Percentiles rank a stretch among this genome's conserved stretches.
Evolutionary conservation across 1,140 invertebrate genomes (phyloP).

Genomic region (Phocides pigmalion): DNA sequence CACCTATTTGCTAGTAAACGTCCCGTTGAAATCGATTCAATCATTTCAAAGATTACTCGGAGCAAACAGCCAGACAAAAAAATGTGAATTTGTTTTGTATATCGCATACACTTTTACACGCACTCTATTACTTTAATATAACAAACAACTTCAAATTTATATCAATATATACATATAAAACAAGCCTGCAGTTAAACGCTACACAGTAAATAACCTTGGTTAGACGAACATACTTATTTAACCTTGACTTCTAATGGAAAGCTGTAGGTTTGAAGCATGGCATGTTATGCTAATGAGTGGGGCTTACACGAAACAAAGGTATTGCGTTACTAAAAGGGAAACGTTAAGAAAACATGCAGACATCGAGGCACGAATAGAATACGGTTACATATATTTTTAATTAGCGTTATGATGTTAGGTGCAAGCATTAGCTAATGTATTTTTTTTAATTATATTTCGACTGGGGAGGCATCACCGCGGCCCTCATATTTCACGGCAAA

Average conservation of each 20-base stretch:
- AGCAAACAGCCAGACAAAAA: too few species aligned
- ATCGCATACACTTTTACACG: neutral
- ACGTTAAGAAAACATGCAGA: slow-evolving; percentile 6
- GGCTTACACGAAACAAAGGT: slow-evolving; percentile 27
- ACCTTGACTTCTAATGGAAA: slow-evolving; percentile 34
- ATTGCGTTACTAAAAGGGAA: slow-evolving; percentile 27
- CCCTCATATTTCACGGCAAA: too few species aligned
- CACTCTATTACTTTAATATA: too few species aligned
- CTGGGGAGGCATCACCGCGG: too few species aligned
- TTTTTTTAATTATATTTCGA: too few species aligned
- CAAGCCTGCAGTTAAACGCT: neutral
- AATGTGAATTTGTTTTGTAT: too few species aligned
- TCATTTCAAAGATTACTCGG: too few species aligned
- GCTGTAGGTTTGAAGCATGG: slow-evolving; percentile 26
- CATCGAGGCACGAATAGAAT: neutral
- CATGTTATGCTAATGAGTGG: slow-evolving; percentile 30
- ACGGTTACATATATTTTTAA: neutral
- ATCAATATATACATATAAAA: slow-evolving; percentile 5
- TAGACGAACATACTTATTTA: slow-evolving; percentile 10
- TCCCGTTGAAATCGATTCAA: too few species aligned
- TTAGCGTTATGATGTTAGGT: too few species aligned
- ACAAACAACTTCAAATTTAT: neutral
- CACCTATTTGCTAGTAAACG: too few species aligned
- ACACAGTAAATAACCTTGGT: slow-evolving; percentile 15
- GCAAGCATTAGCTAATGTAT: too few species aligned